Evolutionary conservation across 1,140 invertebrate genomes (phyloP), one percentile per base, ranked within the genome.

Genomic region (Drosophila guanche): DNA sequence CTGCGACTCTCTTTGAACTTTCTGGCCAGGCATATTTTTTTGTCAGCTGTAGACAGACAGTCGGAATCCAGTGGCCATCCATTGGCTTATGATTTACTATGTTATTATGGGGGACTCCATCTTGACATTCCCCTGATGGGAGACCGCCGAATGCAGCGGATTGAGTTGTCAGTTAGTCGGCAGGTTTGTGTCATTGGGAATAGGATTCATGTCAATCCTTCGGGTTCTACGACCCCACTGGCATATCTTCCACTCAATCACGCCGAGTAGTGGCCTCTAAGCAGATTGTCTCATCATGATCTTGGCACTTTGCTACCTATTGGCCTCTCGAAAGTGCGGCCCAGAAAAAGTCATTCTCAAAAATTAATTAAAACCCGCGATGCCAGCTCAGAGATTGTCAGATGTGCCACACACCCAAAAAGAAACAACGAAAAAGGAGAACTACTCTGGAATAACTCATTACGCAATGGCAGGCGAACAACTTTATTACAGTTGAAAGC

Each of bases 401-500:
- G 29, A 66, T 53, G 65, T 29, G 41, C 12, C 40, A 14, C 41
- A 65, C 29, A 33, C 29, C 16, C 47, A 67, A 23, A 29, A 68
- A 54, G 29, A 40, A 52, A 37, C 25, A 33, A 33, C 16, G 16
- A 55, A 22, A 67, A 23, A 48, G 48, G 40, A 55, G 52, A 62
- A 81, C 52, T 78, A 72, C 67, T 78, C 48, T 72, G 73, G 67
- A 69, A 75, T 78, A 86, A 88, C 81, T 86, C 83, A 86, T 86
- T 86, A 86, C 81, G 68, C 63, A 85, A 83, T 74, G 60, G 59
- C 56, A 84, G 65, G 52, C 78, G 51, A 85, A 79, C 83, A 83
- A 83, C 78, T 88, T 88, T 83, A 88, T 88, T 79, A 79, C 83
- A 76, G 62, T 74, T 76, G 47, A 72, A 77, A 79, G 57, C 83